These are phyloP conservation scores for Sylvietta virens DNA, from an alignment of 2,113 vertebrate species.

Conservation along the genomic window DNA sequence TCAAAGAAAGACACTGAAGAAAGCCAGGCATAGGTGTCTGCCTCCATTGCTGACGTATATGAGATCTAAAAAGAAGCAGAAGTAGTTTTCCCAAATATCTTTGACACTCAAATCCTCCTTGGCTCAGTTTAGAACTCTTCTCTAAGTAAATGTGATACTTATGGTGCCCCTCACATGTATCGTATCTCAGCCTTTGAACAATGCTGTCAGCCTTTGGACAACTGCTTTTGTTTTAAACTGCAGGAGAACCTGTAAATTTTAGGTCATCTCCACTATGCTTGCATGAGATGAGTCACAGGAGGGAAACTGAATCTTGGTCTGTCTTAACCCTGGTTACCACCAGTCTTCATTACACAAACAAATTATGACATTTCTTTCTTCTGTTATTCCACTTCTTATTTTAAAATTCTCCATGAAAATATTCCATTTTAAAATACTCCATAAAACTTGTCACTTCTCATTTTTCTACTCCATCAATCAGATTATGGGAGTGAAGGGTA, in stretches of 20 bases:
- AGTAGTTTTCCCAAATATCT: not conserved
- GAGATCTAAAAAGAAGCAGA: not conserved
- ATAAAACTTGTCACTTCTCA: not conserved
- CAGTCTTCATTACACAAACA: not conserved
- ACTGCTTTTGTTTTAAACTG: not conserved
- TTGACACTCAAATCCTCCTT: not conserved
- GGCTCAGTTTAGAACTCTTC: not conserved
- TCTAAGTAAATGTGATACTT: not conserved
- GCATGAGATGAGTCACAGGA: not conserved
- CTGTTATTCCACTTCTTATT: not conserved
- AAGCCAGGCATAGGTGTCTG: not conserved
- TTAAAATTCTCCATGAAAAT: not conserved
- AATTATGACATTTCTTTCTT: not conserved
- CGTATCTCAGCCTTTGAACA: not conserved
- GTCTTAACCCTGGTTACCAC: not conserved
- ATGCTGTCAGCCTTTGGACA: not conserved
- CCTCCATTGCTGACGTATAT: not conserved
- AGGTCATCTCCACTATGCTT: not conserved
- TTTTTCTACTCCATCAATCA: not conserved
- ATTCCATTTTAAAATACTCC: not conserved
- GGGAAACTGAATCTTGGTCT: not conserved
- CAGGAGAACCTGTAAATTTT: not conserved
- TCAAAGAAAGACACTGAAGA: not conserved
- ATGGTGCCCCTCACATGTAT: not conserved
- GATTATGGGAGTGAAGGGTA: not conserved